Percentiles rank a stretch among this genome's conserved stretches.
These are phyloP conservation scores for Eufriesea mexicana DNA, from an alignment of 1,140 invertebrate genomes.

Conservation along the genomic window DNA sequence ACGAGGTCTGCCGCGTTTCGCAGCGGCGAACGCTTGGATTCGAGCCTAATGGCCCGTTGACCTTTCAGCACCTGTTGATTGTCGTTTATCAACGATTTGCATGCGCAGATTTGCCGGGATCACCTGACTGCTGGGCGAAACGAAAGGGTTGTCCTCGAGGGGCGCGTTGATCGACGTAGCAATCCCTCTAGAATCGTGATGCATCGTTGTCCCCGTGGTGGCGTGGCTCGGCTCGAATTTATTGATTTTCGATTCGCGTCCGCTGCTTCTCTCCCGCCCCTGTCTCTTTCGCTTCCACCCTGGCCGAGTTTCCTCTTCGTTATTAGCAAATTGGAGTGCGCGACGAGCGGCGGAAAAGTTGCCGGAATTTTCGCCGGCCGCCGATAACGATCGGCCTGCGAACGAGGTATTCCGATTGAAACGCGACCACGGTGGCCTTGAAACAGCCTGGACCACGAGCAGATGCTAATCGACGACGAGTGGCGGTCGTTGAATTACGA, in stretches of 20 bases:
- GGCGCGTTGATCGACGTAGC: slow-evolving; percentile 45
- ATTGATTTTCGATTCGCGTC: slow-evolving; percentile 50
- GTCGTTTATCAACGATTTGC: slow-evolving; percentile 70
- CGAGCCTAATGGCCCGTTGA: slow-evolving; percentile 66
- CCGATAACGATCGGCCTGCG: background rate
- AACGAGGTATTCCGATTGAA: background rate
- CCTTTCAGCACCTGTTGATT: slow-evolving; percentile 69
- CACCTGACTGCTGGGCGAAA: slow-evolving; percentile 47
- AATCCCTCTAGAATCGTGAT: slow-evolving; percentile 15
- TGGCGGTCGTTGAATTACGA: background rate
- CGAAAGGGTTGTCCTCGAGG: slow-evolving; percentile 35
- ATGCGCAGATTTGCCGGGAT: slow-evolving; percentile 59
- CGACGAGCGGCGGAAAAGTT: background rate
- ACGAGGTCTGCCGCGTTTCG: slow-evolving; percentile 3
- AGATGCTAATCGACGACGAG: background rate
- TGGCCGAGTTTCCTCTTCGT: slow-evolving; percentile 5
- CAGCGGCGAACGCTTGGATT: slow-evolving; percentile 54
- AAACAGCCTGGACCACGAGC: too few species aligned
- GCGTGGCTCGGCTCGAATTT: background rate
- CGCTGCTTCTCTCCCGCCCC: background rate
- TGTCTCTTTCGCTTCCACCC: background rate
- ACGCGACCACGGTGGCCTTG: background rate
- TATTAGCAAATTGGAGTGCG: slow-evolving; percentile 32
- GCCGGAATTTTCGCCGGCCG: background rate
- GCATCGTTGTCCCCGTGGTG: background rate